Evolutionary conservation across 2,888 invertebrate genomes (phyloP).

Genomic region (Drosophila meridionalis): DNA sequence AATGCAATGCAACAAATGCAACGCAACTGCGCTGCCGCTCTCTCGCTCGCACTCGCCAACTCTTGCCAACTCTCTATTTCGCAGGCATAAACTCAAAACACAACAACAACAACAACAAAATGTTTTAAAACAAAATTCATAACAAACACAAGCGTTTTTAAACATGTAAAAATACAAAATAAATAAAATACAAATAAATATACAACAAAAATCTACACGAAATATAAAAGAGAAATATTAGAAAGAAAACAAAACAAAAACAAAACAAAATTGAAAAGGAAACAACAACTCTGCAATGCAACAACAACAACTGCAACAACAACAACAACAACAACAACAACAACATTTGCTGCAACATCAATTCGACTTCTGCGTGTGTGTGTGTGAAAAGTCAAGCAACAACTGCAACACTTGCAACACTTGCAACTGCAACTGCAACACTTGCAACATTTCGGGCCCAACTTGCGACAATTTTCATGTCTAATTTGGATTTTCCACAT

Average conservation of each 20-base stretch:
- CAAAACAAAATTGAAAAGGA: constrained; percentile 20
- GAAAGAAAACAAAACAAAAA: background rate
- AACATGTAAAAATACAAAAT: constrained; percentile 34
- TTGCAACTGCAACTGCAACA: constrained; percentile 18
- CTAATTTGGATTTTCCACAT: constrained; percentile 23
- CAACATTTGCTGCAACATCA: constrained; percentile 37
- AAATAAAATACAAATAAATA: constrained; percentile 1
- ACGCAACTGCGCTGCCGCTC: background rate
- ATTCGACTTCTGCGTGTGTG: constrained; percentile 60
- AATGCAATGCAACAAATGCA: constrained; percentile 27
- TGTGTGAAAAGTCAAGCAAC: constrained; percentile 63
- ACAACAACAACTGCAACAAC: constrained; percentile 23
- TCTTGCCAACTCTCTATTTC: constrained; percentile 15
- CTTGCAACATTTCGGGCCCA: constrained; percentile 32
- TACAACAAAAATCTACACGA: constrained; percentile 26
- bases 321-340: constrained; percentile 8
- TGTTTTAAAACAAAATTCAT: constrained; percentile 62
- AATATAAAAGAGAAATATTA: background rate
- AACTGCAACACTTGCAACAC: constrained; percentile 21
- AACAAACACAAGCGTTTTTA: constrained; percentile 65
- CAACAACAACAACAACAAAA: constrained; percentile 62
- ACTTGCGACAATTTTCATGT: constrained; percentile 55
- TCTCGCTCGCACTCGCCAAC: background rate
- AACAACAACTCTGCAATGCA: constrained; percentile 61
- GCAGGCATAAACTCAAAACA: constrained; percentile 78